Evolutionary conservation across 1,140 invertebrate genomes (phyloP).

Genomic region (Drosophila yakuba): DNA sequence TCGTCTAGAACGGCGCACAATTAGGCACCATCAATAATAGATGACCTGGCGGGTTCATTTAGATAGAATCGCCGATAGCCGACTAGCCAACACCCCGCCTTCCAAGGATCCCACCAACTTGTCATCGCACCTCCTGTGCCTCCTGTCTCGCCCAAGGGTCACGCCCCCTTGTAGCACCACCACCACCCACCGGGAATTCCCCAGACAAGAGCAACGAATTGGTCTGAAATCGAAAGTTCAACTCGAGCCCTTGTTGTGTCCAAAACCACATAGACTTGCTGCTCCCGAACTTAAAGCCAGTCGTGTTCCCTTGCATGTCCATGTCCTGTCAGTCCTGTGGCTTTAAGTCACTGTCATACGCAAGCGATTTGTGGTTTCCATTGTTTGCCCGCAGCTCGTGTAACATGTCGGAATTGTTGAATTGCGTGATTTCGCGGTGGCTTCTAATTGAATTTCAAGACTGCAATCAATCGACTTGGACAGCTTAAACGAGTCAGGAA

Average conservation of each 20-base stretch:
- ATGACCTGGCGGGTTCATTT: slow-evolving; percentile 50
- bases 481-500: slow-evolving; percentile 20
- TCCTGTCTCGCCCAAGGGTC: slow-evolving; percentile 13
- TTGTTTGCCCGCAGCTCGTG: slow-evolving; percentile 22
- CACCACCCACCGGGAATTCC: slow-evolving; percentile 33
- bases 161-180: slow-evolving; percentile 27
- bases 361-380: slow-evolving; percentile 10
- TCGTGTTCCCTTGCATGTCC: slow-evolving; percentile 32
- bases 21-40: slow-evolving; percentile 55
- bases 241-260: slow-evolving; percentile 25
- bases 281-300: slow-evolving; percentile 39
- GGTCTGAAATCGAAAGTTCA: slow-evolving; percentile 34
- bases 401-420: slow-evolving; percentile 58
- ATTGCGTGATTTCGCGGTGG: slow-evolving; percentile 71
- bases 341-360: slow-evolving; percentile 9
- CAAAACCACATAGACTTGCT: slow-evolving; percentile 9
- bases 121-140: slow-evolving; percentile 33
- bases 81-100: slow-evolving; percentile 18
- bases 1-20: slow-evolving; percentile 35
- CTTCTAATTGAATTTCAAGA: slow-evolving; percentile 65
- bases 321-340: slow-evolving; percentile 28
- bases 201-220: slow-evolving; percentile 24
- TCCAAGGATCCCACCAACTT: slow-evolving; percentile 11
- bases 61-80: slow-evolving; percentile 45
- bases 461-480: slow-evolving; percentile 45